Evolutionary conservation across 2,888 invertebrate genomes (phyloP), one percentile per base, ranked within the genome.

Genomic region (Epicampocera succincta): DNA sequence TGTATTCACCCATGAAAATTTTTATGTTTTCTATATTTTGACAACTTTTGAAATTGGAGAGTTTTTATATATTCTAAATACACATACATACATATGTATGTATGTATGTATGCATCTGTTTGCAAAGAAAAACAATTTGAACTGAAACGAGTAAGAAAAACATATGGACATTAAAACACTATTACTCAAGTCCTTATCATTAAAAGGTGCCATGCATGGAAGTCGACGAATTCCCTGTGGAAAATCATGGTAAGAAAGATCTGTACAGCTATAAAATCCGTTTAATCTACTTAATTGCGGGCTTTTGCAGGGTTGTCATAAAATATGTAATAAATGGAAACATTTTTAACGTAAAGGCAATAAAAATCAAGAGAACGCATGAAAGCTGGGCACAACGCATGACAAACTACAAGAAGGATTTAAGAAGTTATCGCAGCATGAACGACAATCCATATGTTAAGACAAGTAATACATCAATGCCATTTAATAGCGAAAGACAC

Each of bases 81-180:
- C n/a, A n/a, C n/a, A n/a, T n/a, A n/a, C n/a, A n/a, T n/a, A n/a
- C n/a, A n/a, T n/a, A n/a, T n/a, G n/a, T n/a, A n/a, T n/a, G n/a
- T n/a, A n/a, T 17, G 42, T 40, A 21, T 11, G 4, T 19, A 12
- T 58, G 17, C 19, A 52, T 21, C 21, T 44, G 13, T 42, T 42
- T 61, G n/a, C 15, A 44, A n/a, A n/a, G n/a, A 40, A 12, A 66
- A 0, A 40, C 9, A 48, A 17, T 17, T 15, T 13, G 9, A 33
- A 33, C 1, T 33, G 29, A 29, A 33, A 44, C 15, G 56, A 21
- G 5, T 29, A 38, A 15, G 40, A 50, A n/a, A 63, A 40, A 25
- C 58, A 52, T 76, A 85, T 85, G 84, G 84, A 85, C 78, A 69
- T 85, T 21, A 85, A 85, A 65, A 46, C 68, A 40, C 66, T 85